A percentile compares a stretch with the other conserved stretches of the same genome.
Evolutionary conservation across 2,113 vertebrate species (phyloP).

Genomic region (Pangasianodon gigas): DNA sequence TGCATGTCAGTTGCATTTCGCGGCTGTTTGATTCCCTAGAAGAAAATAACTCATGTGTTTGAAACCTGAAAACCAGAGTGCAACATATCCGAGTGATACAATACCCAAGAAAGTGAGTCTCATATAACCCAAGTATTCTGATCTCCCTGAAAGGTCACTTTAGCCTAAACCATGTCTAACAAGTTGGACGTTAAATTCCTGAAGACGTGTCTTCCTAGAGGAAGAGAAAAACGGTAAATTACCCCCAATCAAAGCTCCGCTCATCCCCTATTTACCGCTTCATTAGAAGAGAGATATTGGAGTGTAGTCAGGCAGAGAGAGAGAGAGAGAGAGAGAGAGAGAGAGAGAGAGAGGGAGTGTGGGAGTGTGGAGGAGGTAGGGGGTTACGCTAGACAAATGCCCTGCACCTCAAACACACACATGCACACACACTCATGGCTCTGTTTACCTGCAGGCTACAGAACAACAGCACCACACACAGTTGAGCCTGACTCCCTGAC

Average conservation of each 20-base stretch:
- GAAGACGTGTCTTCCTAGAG: conserved; percentile 48
- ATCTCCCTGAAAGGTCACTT: background rate
- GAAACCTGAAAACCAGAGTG: background rate
- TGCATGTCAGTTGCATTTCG: background rate
- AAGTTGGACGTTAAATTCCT: conserved; percentile 36
- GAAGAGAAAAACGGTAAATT: conserved; percentile 56
- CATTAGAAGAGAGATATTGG: conserved; percentile 61
- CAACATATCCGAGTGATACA: background rate
- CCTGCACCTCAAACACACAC: conserved; percentile 44
- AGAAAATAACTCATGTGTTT: background rate
- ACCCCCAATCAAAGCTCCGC: conserved; percentile 58
- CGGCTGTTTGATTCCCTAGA: background rate
- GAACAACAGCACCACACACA: conserved; percentile 55
- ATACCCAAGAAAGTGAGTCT: background rate
- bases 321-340: conserved; percentile 12
- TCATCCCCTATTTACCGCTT: conserved; percentile 60
- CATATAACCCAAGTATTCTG: background rate
- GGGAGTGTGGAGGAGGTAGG: conserved; percentile 48
- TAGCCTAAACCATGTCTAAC: conserved; percentile 27
- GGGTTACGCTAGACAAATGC: conserved; percentile 52
- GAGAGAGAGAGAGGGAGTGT: conserved; percentile 20
- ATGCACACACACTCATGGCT: conserved; percentile 28
- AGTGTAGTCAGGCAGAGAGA: conserved; percentile 58
- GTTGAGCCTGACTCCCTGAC: conserved; percentile 42
- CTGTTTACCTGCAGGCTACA: conserved; percentile 51